These are phyloP conservation scores for Centropus unirufus DNA, from an alignment of 2,113 vertebrate genomes.

Conservation along the genomic window DNA sequence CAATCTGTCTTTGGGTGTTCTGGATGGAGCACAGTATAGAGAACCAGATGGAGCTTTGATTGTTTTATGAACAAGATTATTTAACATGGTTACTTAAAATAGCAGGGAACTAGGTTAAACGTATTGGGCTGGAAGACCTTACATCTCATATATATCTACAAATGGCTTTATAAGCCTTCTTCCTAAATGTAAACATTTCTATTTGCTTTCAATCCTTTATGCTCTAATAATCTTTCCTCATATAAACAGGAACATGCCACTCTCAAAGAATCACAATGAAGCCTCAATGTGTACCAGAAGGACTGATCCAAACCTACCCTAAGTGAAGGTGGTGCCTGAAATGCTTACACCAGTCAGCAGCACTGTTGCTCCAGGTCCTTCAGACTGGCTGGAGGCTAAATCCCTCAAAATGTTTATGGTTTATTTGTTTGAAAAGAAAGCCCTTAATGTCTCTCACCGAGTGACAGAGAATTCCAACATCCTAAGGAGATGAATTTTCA, in stretches of 20 bases:
- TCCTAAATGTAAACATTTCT: neutral
- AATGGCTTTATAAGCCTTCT: neutral
- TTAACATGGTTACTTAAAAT: neutral
- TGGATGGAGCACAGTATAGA: neutral
- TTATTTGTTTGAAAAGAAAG: neutral
- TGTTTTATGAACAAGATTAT: neutral
- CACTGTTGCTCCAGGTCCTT: neutral
- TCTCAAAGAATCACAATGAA: neutral
- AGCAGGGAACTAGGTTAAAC: neutral
- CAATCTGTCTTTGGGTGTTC: neutral
- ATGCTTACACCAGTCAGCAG: neutral
- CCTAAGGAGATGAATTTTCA: neutral
- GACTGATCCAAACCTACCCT: neutral
- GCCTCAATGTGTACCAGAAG: neutral
- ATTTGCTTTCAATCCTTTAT: neutral
- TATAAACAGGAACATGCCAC: neutral
- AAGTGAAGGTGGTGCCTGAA: neutral
- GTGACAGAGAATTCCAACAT: neutral
- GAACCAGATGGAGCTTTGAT: neutral
- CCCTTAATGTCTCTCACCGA: neutral
- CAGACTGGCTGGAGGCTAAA: neutral
- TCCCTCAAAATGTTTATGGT: neutral
- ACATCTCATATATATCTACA: neutral
- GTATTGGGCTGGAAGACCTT: neutral
- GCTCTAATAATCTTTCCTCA: neutral